Evolutionary conservation across 2,888 invertebrate genomes (phyloP).

Genomic region (Agrypnus murinus): DNA sequence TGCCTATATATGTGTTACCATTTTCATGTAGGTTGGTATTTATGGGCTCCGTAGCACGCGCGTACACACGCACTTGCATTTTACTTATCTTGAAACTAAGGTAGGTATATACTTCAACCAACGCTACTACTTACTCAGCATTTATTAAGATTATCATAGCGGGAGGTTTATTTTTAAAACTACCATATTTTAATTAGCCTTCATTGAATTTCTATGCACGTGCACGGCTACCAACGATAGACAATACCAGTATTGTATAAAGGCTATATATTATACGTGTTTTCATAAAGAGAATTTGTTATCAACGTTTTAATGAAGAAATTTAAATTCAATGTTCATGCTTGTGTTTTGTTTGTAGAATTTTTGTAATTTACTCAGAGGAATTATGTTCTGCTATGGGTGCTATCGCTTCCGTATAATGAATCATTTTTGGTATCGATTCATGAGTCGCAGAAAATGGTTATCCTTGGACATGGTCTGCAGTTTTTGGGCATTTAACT

Average conservation of each 20-base stretch:
- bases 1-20: slow-evolving; percentile 44
- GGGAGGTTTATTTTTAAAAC: slow-evolving; percentile 36
- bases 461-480: too few relatives aligned
- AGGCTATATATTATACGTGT: too few relatives aligned
- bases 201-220: slow-evolving; percentile 38
- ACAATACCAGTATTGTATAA: slow-evolving; percentile 2
- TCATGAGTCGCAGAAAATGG: too few relatives aligned
- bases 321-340: too few relatives aligned
- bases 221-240: neutral
- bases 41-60: slow-evolving; percentile 39
- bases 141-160: slow-evolving; percentile 41
- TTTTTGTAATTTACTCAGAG: too few relatives aligned
- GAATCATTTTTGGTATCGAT: too few relatives aligned
- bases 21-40: slow-evolving; percentile 42
- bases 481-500: too few relatives aligned
- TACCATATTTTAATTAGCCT: slow-evolving; percentile 38
- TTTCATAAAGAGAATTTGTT: too few relatives aligned
- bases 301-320: too few relatives aligned
- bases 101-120: slow-evolving; percentile 32
- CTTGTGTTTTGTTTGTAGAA: too few relatives aligned
- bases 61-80: slow-evolving; percentile 49
- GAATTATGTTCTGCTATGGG: too few relatives aligned
- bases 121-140: slow-evolving; percentile 35
- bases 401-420: too few relatives aligned
- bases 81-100: slow-evolving; percentile 44